Conservation (phyloP, 2,113 vertebrate genomes). For the Arvicanthis niloticus region DNA sequence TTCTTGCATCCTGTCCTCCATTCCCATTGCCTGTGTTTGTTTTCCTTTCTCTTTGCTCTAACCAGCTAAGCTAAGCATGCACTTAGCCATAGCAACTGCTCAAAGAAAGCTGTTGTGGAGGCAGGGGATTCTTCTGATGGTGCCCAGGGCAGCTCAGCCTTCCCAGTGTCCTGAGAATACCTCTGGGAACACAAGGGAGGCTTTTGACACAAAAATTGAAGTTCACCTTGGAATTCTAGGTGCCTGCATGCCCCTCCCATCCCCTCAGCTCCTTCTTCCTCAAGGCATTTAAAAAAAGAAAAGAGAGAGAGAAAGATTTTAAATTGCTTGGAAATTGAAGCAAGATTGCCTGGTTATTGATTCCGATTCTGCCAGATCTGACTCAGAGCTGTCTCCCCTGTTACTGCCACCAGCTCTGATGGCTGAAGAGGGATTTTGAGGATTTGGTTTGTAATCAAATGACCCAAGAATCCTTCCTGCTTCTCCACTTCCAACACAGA, state of each 20-base stretch:
- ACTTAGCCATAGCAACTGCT: background rate
- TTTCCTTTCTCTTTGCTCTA: constrained; percentile 39
- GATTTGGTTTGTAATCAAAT: constrained; percentile 60
- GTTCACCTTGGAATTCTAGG: background rate
- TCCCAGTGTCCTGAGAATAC: background rate
- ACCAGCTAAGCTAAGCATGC: background rate
- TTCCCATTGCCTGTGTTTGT: background rate
- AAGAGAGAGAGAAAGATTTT: constrained; percentile 54
- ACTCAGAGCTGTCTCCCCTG: constrained; percentile 55
- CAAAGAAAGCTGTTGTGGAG: background rate
- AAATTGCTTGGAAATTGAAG: constrained; percentile 74
- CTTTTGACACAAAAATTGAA: constrained; percentile 22
- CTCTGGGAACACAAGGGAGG: background rate
- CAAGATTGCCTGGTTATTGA: constrained; percentile 66
- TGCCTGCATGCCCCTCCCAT: background rate
- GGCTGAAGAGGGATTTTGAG: constrained; percentile 62
- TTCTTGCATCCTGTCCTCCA: background rate
- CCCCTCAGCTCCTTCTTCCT: background rate
- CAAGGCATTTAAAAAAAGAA: background rate
- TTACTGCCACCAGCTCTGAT: constrained; percentile 42
- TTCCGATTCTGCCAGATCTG: constrained; percentile 70
- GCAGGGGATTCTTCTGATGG: background rate
- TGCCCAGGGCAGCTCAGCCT: background rate
- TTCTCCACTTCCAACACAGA: too few relatives aligned
- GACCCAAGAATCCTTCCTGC: background rate